Evolutionary conservation across 2,797 vertebrate genomes (phyloP), one percentile per base, ranked within the genome.

Genomic region (Remorina albescens): DNA sequence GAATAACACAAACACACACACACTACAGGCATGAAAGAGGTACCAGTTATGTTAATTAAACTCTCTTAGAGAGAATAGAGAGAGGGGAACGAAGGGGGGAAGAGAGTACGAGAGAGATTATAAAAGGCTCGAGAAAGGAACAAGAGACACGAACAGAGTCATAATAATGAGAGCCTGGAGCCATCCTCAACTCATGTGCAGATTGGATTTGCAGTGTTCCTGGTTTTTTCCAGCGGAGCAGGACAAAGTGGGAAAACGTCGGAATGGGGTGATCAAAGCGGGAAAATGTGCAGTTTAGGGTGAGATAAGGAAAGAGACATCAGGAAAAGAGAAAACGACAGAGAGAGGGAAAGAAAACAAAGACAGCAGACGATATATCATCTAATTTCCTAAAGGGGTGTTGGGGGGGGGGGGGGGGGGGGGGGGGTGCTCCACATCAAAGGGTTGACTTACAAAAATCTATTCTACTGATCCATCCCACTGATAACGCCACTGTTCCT

Each of bases 21-120:
- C 84, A 75, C 61, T 23, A 44, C 65, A 42, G 41, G 67, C 71
- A 83, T 84, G 71, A 88, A 86, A 85, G 86, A 80, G 81, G 74
- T 74, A 81, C 71, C 71, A 68, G 83, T 86, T 82, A 80, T 83
- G 87, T 88, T 88, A 90, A 92, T 92, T 89, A 83, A 53, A 39
- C 69, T 84, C 68, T 75, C 78, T 83, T 71, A 67, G 80, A 76
- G 69, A 86, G 81, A 83, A 85, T 73, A 81, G 81, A 86, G 87
- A 71, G 63, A 54, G 49, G 53, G 68, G 46, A 11, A 34, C 1
- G 12, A 21, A 59, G 66, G 39, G 32, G 6, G 19, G 13, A 18
- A 30, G 30, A n/a, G 56, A n/a, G 61, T 8, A 28, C 4, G 19
- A 53, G 37, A 37, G 69, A 75, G 50, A 71, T 74, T 76, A 72